These are phyloP conservation scores for Rotaria magnacalcarata DNA, from an alignment of 2,888 invertebrate species.

Conservation along the genomic window DNA sequence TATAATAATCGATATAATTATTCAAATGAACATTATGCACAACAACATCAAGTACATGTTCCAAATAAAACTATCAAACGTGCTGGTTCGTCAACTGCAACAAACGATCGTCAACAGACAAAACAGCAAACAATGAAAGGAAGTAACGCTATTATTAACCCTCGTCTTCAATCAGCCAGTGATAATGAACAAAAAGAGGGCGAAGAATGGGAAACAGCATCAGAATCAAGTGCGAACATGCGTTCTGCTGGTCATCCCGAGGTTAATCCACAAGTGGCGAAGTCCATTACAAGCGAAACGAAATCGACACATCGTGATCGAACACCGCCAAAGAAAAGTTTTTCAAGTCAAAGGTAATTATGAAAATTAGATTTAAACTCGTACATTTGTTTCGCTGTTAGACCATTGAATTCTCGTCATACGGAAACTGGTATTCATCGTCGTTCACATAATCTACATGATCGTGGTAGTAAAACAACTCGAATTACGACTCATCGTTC, in stretches of 20 bases:
- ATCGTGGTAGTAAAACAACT: neutral
- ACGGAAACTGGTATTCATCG: neutral
- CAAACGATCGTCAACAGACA: neutral
- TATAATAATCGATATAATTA: constrained; percentile 14
- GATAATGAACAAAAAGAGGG: neutral
- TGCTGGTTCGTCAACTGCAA: neutral
- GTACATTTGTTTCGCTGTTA: too few species aligned
- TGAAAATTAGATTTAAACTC: too few species aligned
- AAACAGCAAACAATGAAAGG: neutral
- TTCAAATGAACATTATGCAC: neutral
- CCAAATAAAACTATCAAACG: neutral
- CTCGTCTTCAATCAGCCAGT: neutral
- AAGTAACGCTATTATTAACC: neutral
- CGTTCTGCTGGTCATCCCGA: neutral
- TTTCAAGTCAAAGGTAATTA: neutral
- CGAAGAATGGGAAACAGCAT: constrained; percentile 34
- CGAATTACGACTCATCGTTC: neutral
- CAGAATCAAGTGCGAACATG: constrained; percentile 1
- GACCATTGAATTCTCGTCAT: neutral
- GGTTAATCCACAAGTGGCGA: neutral
- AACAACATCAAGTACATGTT: neutral
- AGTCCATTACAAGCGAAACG: neutral
- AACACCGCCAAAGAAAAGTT: constrained; percentile 16
- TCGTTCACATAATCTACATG: neutral
- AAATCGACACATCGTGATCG: neutral